Conservation (phyloP, 1,140 invertebrate species). For the Cotesia vestalis region DNA sequence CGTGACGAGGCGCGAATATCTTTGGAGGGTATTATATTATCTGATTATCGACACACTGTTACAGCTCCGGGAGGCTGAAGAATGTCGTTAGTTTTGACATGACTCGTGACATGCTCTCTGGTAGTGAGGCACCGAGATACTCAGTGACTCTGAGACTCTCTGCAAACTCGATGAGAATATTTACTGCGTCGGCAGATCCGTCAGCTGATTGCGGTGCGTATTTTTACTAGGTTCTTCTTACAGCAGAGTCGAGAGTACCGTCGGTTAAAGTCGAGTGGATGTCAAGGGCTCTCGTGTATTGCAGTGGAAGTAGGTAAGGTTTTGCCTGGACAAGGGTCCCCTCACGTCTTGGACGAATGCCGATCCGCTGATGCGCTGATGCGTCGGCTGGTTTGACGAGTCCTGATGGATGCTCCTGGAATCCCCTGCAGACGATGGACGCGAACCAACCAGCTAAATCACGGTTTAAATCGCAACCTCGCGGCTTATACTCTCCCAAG, state of each 20-base stretch:
- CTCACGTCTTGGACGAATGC: conserved; percentile 51
- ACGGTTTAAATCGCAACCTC: conserved; percentile 55
- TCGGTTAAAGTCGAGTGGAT: conserved; percentile 21
- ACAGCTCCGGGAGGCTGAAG: conserved; percentile 16
- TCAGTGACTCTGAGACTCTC: conserved; percentile 34
- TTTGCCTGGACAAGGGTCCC: conserved; percentile 44
- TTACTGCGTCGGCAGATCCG: conserved; percentile 55
- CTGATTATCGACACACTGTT: background rate
- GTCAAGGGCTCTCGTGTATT: conserved; percentile 19
- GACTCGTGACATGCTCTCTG: conserved; percentile 11
- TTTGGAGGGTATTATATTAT: background rate
- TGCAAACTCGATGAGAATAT: conserved; percentile 51
- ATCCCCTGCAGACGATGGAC: conserved; percentile 48
- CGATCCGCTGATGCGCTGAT: conserved; percentile 58
- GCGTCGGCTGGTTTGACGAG: conserved; percentile 64
- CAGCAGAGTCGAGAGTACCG: conserved; percentile 10
- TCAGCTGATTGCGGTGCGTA: conserved; percentile 53
- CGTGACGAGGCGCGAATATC: conserved; percentile 26
- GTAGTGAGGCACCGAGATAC: background rate
- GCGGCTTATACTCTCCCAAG: conserved; percentile 24
- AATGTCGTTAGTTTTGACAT: conserved; percentile 41
- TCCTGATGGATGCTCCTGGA: conserved; percentile 64
- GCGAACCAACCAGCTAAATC: conserved; percentile 61
- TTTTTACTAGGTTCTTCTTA: conserved; percentile 44
- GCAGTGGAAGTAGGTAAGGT: conserved; percentile 45